These are phyloP conservation scores for Neodiprion pinetum DNA, from an alignment of 1,140 invertebrate genomes.

Conservation along the genomic window DNA sequence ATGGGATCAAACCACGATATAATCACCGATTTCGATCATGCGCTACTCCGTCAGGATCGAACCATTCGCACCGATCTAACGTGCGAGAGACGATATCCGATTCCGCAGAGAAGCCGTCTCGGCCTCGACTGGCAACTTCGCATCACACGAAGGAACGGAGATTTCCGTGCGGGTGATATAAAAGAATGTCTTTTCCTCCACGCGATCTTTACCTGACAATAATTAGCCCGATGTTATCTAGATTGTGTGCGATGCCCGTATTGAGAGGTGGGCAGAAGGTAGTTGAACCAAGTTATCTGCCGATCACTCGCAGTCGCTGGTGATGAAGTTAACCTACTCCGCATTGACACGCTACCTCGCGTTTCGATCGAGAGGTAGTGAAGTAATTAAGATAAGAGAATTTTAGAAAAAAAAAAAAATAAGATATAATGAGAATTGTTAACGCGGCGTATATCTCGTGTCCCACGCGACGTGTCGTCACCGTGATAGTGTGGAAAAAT, in stretches of 20 bases:
- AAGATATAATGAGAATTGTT: no score
- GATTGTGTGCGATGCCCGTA: no score
- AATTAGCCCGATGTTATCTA: not conserved
- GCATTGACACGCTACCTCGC: not conserved
- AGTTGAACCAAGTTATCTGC: no score
- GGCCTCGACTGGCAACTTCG: not conserved
- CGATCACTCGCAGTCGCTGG: no score
- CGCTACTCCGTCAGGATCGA: not conserved
- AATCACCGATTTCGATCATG: not conserved
- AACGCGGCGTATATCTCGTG: not conserved
- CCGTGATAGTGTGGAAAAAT: not conserved
- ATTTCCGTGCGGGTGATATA: no score
- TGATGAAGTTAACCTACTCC: not conserved
- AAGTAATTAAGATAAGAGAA: not conserved
- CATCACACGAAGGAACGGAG: not conserved
- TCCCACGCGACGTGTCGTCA: slow-evolving; percentile 1
- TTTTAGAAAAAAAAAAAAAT: no score
- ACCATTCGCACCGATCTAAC: not conserved
- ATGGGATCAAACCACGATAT: not conserved
- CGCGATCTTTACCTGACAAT: not conserved
- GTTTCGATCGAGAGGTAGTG: not conserved
- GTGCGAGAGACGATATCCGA: not conserved
- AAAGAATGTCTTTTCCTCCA: no score
- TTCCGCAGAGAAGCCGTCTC: not conserved
- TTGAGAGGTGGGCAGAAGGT: no score